phyloP scores from a whole-genome alignment of 2,888 invertebrate genomes.

The Antheraea yamamai region DNA sequence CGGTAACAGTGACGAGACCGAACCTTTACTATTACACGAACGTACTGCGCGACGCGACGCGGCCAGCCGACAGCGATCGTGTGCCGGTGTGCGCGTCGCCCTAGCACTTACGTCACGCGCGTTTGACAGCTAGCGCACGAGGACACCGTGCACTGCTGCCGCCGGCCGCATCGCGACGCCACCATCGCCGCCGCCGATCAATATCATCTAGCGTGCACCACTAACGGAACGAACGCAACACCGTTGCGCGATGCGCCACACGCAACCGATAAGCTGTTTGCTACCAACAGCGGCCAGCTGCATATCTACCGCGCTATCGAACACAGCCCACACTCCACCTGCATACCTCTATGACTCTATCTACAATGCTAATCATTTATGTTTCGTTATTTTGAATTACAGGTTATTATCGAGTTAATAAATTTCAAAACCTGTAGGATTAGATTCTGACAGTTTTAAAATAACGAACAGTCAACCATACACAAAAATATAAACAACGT shows the following conservation, averaged over 20 bases:
- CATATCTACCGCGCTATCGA: not conserved
- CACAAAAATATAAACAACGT: too few species aligned
- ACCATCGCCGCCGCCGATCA: conserved; percentile 49
- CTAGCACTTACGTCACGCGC: conserved; percentile 67
- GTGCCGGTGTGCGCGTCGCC: conserved; percentile 62
- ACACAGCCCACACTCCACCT: not conserved
- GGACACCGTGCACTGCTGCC: conserved; percentile 35
- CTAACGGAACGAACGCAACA: conserved; percentile 21
- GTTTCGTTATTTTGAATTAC: not conserved
- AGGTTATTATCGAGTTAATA: too few species aligned
- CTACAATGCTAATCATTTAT: not conserved
- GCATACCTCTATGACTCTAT: not conserved
- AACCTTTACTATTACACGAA: conserved; percentile 46
- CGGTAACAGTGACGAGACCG: conserved; percentile 49
- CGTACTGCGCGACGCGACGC: conserved; percentile 51
- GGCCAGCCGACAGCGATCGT: conserved; percentile 66
- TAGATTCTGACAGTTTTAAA: too few species aligned
- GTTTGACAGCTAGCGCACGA: conserved; percentile 64
- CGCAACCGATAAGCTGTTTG: conserved; percentile 11
- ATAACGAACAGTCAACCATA: too few species aligned
- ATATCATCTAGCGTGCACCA: conserved; percentile 33
- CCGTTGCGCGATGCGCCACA: conserved; percentile 29
- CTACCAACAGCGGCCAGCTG: conserved; percentile 18
- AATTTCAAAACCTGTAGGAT: too few species aligned
- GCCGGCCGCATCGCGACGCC: conserved; percentile 54